Evolutionary conservation across 2,113 vertebrate species (phyloP), one percentile per base, ranked within the genome.

Genomic region (Vulpes vulpes): DNA sequence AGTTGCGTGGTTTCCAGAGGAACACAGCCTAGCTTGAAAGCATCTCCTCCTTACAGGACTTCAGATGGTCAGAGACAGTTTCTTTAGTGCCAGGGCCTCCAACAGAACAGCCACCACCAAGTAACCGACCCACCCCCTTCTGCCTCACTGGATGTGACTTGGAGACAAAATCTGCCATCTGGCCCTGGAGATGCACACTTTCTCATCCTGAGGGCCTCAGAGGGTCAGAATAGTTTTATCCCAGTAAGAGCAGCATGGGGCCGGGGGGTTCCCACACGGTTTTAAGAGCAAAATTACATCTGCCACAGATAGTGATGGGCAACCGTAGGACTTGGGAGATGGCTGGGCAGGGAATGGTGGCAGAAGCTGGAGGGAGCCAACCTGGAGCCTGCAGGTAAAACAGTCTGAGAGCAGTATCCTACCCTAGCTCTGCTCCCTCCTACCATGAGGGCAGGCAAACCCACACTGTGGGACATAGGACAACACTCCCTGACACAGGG

Each of bases 121-220:
- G 8, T 14, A 51, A 12, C 11, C 0, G 3, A 4, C 32, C 32
- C 0, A 10, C 3, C 16, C 30, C 20, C 12, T 59, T 59, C 43
- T 38, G 53, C 22, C 57, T 43, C 27, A 8, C 16, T 2, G 55
- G n/a, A 43, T 14, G 23, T 62, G 69, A 78, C 51, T 83, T n/a
- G 78, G 35, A 22, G 22, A 38, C 84, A 57, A 27, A 82, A 43
- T 19, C 3, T 59, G 32, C 59, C n/a, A 20, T 23, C 8, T 0
- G 3, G 53, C 51, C 32, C 57, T 2, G 15, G 25, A 53, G 32
- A 22, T 2, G 2, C 9, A 4, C 25, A 10, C 23, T 30, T 64
- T 85, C 14, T 27, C 22, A 14, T 74, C 73, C 73, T 3, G 1
- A 27, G 2, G 7, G n/a, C 51, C 67, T 60, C 57, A 32, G 17